Conservation (phyloP, 2,797 vertebrate species). For the Gila robusta region DNA sequence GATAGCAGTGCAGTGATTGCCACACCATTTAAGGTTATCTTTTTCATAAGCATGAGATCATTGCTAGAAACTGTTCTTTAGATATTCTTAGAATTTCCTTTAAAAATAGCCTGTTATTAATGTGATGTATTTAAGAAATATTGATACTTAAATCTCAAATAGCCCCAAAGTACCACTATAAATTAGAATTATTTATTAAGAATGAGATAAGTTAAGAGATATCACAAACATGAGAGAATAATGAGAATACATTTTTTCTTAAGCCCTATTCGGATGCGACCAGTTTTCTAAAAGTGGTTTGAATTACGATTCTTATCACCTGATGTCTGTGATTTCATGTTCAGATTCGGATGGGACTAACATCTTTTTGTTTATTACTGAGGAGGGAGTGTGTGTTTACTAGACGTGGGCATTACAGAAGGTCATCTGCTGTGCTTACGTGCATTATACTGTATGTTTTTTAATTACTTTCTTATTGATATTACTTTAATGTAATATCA, state of each 20-base stretch:
- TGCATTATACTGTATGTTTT: neutral
- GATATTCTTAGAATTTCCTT: conserved; percentile 22
- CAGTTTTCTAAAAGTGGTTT: neutral
- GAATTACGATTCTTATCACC: neutral
- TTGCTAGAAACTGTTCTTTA: conserved; percentile 10
- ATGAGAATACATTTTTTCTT: neutral
- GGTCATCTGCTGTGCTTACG: neutral
- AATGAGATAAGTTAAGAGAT: neutral
- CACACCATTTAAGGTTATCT: neutral
- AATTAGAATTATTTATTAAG: neutral
- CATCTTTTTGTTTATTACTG: neutral
- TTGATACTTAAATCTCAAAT: conserved; percentile 1
- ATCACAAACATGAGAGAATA: neutral
- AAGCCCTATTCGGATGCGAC: neutral
- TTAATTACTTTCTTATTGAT: neutral
- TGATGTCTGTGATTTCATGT: neutral
- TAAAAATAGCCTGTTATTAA: neutral
- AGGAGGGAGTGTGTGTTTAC: neutral
- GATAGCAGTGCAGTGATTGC: conserved; percentile 25
- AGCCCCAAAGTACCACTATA: neutral
- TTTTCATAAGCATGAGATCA: neutral
- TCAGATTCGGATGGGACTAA: neutral
- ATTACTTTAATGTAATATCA: neutral
- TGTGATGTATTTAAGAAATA: neutral
- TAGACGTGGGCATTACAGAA: neutral